phyloP scores from a whole-genome alignment of 2,113 vertebrate genomes.

The Oryzias woworae region DNA sequence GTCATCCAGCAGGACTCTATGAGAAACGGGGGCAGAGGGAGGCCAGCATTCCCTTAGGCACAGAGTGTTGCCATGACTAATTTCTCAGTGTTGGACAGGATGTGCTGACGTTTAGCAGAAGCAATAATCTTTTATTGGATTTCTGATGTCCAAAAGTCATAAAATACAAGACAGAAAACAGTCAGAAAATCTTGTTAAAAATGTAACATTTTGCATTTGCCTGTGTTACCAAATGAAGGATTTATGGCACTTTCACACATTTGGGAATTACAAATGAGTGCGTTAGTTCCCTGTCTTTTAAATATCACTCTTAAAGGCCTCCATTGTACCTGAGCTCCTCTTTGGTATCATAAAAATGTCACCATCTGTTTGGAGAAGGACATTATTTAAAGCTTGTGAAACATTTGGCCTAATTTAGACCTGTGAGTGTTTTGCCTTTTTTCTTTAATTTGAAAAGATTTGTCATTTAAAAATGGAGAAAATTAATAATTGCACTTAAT shows the following conservation, averaged over 20 bases:
- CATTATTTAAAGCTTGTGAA: not conserved
- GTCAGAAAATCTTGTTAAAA: no score
- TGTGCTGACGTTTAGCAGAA: not conserved
- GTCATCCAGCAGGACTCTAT: slow-evolving; percentile 48
- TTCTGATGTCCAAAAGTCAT: not conserved
- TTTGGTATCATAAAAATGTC: slow-evolving; percentile 12
- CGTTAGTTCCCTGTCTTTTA: not conserved
- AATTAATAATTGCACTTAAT: no score
- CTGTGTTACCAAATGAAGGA: not conserved
- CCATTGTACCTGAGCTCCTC: slow-evolving; percentile 3
- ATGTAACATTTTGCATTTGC: not conserved
- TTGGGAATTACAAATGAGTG: no score
- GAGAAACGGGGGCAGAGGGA: slow-evolving; percentile 27
- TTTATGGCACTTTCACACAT: not conserved
- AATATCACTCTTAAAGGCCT: not conserved
- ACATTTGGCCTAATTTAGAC: not conserved
- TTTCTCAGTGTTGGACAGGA: slow-evolving; percentile 7
- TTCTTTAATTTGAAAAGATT: not conserved
- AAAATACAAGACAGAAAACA: not conserved
- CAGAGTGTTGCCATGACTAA: not conserved
- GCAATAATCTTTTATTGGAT: not conserved
- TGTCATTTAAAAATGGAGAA: not conserved
- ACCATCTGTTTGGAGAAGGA: not conserved
- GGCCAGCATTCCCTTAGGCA: slow-evolving; percentile 11
- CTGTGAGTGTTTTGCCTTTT: not conserved